Percentiles rank a stretch among this genome's conserved stretches.
These are phyloP conservation scores for Cantharis rustica DNA, from an alignment of 2,888 invertebrate species.

Conservation along the genomic window DNA sequence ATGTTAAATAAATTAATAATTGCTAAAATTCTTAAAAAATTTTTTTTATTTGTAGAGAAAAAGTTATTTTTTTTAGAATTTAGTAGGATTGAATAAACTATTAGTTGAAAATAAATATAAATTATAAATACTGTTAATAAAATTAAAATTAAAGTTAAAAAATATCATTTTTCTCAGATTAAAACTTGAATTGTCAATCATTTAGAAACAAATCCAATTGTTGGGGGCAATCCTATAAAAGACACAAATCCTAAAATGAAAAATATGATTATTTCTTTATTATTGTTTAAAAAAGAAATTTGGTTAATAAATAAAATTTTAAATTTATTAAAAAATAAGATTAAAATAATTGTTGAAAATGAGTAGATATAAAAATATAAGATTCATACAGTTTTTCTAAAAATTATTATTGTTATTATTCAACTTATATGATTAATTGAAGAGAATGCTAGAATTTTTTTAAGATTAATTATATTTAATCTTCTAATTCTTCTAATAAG, in stretches of 20 bases:
- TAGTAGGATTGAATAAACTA: conserved; percentile 58
- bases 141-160: conserved; percentile 58
- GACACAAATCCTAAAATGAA: conserved; percentile 62
- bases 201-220: conserved; percentile 67
- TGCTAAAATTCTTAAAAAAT: conserved; percentile 49
- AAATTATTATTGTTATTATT: conserved; percentile 42
- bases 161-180: conserved; percentile 55
- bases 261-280: conserved; percentile 57
- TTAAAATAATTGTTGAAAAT: background rate
- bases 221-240: conserved; percentile 64
- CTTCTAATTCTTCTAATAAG: conserved; percentile 59
- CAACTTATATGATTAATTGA: conserved; percentile 69
- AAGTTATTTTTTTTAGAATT: conserved; percentile 57
- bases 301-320: conserved; percentile 58
- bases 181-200: conserved; percentile 63
- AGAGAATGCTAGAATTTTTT: conserved; percentile 66
- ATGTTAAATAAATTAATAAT: conserved; percentile 45
- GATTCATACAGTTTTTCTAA: conserved; percentile 36
- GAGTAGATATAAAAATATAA: conserved; percentile 27
- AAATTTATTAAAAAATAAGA: background rate
- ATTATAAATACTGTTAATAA: conserved; percentile 61
- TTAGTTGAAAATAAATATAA: conserved; percentile 63
- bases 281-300: conserved; percentile 55
- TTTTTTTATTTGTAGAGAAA: conserved; percentile 46
- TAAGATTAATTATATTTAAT: conserved; percentile 52